Conservation (phyloP, 2,797 vertebrate genomes). For the Natrix natrix region DNA sequence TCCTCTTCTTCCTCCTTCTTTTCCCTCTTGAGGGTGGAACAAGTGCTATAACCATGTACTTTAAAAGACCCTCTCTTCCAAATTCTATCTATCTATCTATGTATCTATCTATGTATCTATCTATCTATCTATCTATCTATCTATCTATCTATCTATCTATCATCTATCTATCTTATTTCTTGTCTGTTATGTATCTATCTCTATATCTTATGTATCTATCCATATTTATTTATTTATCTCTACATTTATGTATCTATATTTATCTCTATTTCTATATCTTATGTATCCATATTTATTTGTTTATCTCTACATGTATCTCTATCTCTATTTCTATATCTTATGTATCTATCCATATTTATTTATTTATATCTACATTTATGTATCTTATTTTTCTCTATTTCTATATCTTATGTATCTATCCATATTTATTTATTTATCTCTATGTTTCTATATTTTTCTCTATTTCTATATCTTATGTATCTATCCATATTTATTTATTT, state of each 20-base stretch:
- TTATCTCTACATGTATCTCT: no score
- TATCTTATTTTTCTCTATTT: no score
- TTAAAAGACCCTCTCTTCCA: not conserved
- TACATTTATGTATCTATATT: not conserved
- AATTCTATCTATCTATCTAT: no score
- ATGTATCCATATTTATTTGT: no score
- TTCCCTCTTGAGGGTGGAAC: not conserved
- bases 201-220: not conserved
- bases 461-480: not conserved
- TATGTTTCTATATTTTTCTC: not conserved
- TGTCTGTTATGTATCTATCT: not conserved
- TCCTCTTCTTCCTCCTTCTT: not conserved
- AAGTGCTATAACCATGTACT: not conserved
- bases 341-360: no score
- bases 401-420: not conserved
- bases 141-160: no score
- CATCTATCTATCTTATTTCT: not conserved
- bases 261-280: no score
- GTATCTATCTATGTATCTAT: no score
- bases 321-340: no score
- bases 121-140: no score
- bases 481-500: not conserved
- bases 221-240: not conserved
- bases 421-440: not conserved
- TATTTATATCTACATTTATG: no score